Conservation (phyloP, 2,888 invertebrate genomes). For the Drosophila ochracea region DNA sequence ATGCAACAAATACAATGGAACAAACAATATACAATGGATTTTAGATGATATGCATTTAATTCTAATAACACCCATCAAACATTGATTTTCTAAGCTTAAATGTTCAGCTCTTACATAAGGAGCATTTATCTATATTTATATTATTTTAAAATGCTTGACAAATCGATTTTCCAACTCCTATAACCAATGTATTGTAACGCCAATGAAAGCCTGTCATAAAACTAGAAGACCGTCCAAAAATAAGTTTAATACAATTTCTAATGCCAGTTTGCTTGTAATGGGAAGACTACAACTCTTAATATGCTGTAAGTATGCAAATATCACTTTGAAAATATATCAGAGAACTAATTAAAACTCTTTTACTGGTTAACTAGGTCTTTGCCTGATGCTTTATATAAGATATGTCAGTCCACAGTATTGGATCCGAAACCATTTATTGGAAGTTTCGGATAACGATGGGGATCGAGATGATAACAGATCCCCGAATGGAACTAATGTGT, state of each 20-base stretch:
- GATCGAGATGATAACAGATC: not conserved
- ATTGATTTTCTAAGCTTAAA: not conserved
- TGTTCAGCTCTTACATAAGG: not conserved
- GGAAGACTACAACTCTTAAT: not conserved
- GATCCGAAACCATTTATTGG: not conserved
- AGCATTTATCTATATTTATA: not conserved
- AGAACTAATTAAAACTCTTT: not conserved
- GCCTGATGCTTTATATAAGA: not conserved
- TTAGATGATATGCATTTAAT: not conserved
- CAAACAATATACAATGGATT: not conserved
- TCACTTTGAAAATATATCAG: not conserved
- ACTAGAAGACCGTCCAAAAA: not conserved
- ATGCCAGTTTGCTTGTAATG: constrained; percentile 1
- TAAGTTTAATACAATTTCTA: not conserved
- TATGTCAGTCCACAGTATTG: not conserved
- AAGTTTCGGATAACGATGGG: not conserved
- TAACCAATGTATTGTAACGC: constrained; percentile 7
- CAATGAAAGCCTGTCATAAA: constrained; percentile 10
- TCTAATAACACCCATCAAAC: not conserved
- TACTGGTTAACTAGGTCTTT: constrained; percentile 9
- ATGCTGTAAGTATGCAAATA: constrained; percentile 18
- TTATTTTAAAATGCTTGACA: not conserved
- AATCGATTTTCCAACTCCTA: not conserved
- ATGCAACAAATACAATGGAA: no score
- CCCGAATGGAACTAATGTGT: not conserved